Evolutionary conservation across 2,888 invertebrate genomes (phyloP).

Genomic region (Mythimna impura): DNA sequence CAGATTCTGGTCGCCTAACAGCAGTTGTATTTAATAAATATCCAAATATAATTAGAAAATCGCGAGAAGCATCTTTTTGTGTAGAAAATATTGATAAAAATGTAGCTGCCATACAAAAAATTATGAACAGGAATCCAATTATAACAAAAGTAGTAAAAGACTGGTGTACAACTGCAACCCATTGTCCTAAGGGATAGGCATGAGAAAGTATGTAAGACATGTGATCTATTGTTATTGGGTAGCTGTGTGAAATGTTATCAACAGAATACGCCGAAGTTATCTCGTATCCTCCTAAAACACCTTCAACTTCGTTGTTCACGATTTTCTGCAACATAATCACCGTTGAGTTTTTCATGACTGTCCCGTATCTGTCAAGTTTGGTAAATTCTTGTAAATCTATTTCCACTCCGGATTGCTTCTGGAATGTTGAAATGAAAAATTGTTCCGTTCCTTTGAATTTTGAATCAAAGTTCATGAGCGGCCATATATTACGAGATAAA

Average conservation of each 20-base stretch:
- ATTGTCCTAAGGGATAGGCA: slow-evolving; percentile 42
- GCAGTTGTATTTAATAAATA: slow-evolving; percentile 66
- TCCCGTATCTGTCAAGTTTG: slow-evolving; percentile 65
- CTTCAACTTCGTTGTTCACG: slow-evolving; percentile 64
- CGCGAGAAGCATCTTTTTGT: slow-evolving; percentile 52
- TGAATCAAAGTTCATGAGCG: slow-evolving; percentile 63
- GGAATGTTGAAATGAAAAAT: slow-evolving; percentile 60
- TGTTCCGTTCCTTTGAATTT: slow-evolving; percentile 63
- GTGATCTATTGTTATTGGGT: slow-evolving; percentile 60
- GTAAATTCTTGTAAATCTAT: slow-evolving; percentile 61
- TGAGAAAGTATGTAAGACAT: slow-evolving; percentile 51
- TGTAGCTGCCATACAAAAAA: slow-evolving; percentile 59
- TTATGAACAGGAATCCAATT: slow-evolving; percentile 48
- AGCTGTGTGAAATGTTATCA: slow-evolving; percentile 51
- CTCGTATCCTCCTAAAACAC: slow-evolving; percentile 57
- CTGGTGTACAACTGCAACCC: slow-evolving; percentile 47
- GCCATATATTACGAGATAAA: slow-evolving; percentile 64
- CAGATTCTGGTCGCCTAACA: slow-evolving; percentile 51
- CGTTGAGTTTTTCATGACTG: slow-evolving; percentile 55
- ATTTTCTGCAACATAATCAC: slow-evolving; percentile 62
- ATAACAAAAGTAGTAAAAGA: slow-evolving; percentile 25
- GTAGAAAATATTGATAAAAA: slow-evolving; percentile 64
- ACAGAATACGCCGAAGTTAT: slow-evolving; percentile 8
- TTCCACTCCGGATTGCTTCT: slow-evolving; percentile 54
- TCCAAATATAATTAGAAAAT: slow-evolving; percentile 67